A percentile compares a stretch with the other conserved stretches of the same genome.
phyloP scores from a whole-genome alignment of 2,888 invertebrate species.

The Tridacna crocea region DNA sequence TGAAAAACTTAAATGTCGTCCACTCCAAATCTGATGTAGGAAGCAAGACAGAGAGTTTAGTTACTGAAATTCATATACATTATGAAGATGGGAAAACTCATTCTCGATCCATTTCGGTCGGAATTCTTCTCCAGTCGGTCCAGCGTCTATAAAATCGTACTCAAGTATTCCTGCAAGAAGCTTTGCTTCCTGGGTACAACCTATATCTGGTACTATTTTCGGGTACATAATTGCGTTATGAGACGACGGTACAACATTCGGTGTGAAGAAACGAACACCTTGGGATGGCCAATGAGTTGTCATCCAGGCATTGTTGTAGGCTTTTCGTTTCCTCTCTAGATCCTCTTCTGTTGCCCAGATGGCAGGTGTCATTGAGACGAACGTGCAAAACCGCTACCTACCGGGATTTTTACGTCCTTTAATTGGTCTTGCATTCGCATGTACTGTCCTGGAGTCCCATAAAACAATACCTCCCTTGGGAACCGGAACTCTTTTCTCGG shows the following conservation, averaged over 20 bases:
- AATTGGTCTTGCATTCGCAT: conserved; percentile 70
- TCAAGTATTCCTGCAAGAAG: conserved; percentile 59
- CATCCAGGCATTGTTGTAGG: conserved; percentile 61
- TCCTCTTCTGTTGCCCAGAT: conserved; percentile 70
- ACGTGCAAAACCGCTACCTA: conserved; percentile 71
- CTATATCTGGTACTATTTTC: conserved; percentile 58
- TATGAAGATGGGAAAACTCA: neutral
- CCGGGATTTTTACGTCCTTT: conserved; percentile 59
- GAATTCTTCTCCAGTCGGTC: conserved; percentile 63
- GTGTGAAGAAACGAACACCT: conserved; percentile 12
- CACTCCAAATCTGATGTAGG: no score
- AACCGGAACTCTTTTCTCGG: conserved; percentile 61
- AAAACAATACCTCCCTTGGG: conserved; percentile 77
- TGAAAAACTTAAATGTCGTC: no score
- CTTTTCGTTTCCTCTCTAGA: conserved; percentile 57
- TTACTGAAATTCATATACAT: neutral
- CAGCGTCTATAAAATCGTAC: conserved; percentile 67
- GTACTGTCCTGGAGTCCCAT: conserved; percentile 76
- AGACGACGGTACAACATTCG: neutral
- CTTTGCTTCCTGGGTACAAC: conserved; percentile 60
- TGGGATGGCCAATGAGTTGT: conserved; percentile 73
- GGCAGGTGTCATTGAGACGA: conserved; percentile 76
- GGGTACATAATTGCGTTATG: conserved; percentile 7
- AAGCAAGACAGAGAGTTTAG: no score
- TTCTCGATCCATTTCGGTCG: conserved; percentile 54